A percentile compares a stretch with the other conserved stretches of the same genome.
Conservation (phyloP, 1,140 invertebrate genomes). For the Drosophila santomea region DNA sequence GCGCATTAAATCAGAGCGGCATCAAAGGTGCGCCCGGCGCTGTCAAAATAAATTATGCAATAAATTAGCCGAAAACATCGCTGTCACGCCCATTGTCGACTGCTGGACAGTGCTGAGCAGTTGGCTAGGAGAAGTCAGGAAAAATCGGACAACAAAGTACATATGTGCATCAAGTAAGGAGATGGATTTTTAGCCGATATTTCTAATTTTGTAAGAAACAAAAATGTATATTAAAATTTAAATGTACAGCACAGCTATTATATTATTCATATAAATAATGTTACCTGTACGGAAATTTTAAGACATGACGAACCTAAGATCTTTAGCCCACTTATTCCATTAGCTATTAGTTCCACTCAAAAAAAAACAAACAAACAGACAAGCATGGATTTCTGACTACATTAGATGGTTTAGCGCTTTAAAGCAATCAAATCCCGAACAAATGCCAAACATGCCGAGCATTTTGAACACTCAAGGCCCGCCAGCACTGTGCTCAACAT, state of each 20-base stretch:
- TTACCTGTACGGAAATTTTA: background rate
- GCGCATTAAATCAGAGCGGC: conserved; percentile 65
- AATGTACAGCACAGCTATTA: too few species aligned
- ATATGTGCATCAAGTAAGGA: too few species aligned
- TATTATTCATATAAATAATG: too few species aligned
- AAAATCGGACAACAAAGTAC: background rate
- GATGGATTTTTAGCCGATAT: background rate
- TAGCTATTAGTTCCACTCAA: background rate
- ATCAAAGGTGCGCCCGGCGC: conserved; percentile 66
- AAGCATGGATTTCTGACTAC: conserved; percentile 20
- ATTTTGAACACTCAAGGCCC: conserved; percentile 43
- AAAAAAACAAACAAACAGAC: background rate
- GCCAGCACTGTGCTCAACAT: conserved; percentile 37
- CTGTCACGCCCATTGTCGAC: conserved; percentile 37
- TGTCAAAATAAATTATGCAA: conserved; percentile 80
- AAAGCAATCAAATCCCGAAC: conserved; percentile 50
- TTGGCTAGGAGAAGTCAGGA: conserved; percentile 1
- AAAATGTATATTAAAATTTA: background rate
- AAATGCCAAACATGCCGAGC: conserved; percentile 44
- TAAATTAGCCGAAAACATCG: conserved; percentile 61
- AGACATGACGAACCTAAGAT: background rate
- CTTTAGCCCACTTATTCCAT: conserved; percentile 20
- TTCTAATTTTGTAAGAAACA: background rate
- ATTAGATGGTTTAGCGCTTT: conserved; percentile 35
- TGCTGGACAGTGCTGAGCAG: conserved; percentile 41